Base-by-base conservation (phyloP, 2,797 vertebrate genomes). In the Pseudotriccus pelzelni region DNA sequence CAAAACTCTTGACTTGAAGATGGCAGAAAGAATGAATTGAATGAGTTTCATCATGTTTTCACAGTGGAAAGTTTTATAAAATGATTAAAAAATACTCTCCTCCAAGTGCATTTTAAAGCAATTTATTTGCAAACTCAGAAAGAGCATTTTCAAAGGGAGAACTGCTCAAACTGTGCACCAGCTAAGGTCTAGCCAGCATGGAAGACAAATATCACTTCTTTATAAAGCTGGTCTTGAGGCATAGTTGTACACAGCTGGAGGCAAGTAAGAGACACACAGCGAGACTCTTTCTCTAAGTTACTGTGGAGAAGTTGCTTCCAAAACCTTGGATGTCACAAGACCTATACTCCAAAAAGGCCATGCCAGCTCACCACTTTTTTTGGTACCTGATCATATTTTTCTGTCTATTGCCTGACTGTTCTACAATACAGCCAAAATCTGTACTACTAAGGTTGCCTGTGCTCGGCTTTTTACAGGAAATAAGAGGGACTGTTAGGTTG, bases 401-500 rank as follows among this genome's bases (percentile, higher is more conserved):
- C 47, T 53, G 15, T 64, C 63, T 47, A 3, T 37, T 39, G 47
- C 18, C 36, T 18, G 24, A 59, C 22, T 60, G 6, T 20, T 87
- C 19, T 74, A 70, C 25, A 52, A 23, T 10, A 59, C 17, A 62
- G 44, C 7, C 52, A 62, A 89, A 69, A 72, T 44, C 55, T 43
- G 18, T 27, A 60, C 32, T 62, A 55, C 4, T 39, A n/a, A 64
- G 23, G 34, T 22, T 37, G 16, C 19, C 32, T 0, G 0, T 59
- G 41, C 12, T 73, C 39, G 24, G 36, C 36, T 63, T 84, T 67
- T 75, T 63, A 44, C 43, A 56, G 67, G 20, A 90, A 73, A 74
- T 19, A 87, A 72, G 1, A 46, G 25, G 17, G 66, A 66, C 37
- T 59, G 73, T 6, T 46, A 16, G 15, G 37, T 76, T 84, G 49